Evolutionary conservation across 37 sponge, comb jelly and placozoan genomes (phyloP).

Genomic region (Amphimedon queenslandica): DNA sequence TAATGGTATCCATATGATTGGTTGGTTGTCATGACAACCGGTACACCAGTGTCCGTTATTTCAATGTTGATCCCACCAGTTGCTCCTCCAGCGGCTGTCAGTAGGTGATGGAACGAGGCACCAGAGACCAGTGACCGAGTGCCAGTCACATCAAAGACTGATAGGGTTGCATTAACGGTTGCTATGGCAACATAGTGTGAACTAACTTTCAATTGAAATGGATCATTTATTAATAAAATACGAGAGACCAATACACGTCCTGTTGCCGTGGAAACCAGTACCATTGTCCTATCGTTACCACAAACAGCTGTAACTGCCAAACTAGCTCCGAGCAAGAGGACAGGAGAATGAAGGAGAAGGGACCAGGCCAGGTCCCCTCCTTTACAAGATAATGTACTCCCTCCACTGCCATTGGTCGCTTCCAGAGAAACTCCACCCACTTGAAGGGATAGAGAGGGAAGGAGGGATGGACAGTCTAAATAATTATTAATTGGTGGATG

Average conservation of each 20-base stretch:
- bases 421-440: neutral
- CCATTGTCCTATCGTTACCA: constrained; percentile 35
- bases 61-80: neutral
- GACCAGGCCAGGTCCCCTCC: constrained; percentile 3
- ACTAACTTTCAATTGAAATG: constrained; percentile 10
- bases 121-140: constrained; percentile 4
- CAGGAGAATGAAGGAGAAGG: constrained; percentile 9
- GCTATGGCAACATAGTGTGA: constrained; percentile 21
- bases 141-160: constrained; percentile 42
- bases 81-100: neutral
- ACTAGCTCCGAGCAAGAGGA: constrained; percentile 35
- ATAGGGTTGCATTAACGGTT: constrained; percentile 11
- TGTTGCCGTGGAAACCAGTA: constrained; percentile 32
- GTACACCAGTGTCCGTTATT: constrained; percentile 41
- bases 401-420: neutral
- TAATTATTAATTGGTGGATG: too few relatives aligned
- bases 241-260: constrained; percentile 36
- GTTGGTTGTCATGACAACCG: constrained; percentile 15
- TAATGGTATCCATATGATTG: constrained; percentile 20
- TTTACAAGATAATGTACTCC: constrained; percentile 11
- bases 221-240: constrained; percentile 20
- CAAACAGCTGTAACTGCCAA: constrained; percentile 22
- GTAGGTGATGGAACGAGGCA: constrained; percentile 24
- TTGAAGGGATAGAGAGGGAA: neutral
- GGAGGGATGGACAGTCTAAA: too few relatives aligned